Evolutionary conservation across 2,797 vertebrate genomes (phyloP).

Genomic region (Limnodromus scolopaceus): DNA sequence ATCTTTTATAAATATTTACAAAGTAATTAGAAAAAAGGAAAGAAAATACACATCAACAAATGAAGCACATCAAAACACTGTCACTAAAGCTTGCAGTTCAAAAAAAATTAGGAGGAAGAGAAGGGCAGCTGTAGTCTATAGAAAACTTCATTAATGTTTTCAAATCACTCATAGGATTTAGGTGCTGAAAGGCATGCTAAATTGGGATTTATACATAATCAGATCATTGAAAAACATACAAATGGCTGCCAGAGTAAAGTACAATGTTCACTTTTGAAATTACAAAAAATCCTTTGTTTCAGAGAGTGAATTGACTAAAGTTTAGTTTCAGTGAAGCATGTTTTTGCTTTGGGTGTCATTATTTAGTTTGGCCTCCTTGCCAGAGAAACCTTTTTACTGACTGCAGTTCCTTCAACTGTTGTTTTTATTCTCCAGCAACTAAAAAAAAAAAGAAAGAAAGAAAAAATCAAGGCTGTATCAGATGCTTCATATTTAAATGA

Average conservation of each 20-base stretch:
- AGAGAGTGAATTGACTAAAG: conserved; percentile 78
- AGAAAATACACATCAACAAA: conserved; percentile 54
- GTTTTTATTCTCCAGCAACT: conserved; percentile 74
- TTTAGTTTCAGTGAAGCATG: conserved; percentile 81
- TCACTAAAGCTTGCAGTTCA: conserved; percentile 56
- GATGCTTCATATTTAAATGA: conserved; percentile 75
- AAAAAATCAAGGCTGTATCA: conserved; percentile 47
- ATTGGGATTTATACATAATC: conserved; percentile 80
- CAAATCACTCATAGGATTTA: conserved; percentile 77
- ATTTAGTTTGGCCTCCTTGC: conserved; percentile 81
- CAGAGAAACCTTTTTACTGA: conserved; percentile 77
- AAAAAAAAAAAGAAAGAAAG: not conserved
- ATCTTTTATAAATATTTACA: conserved; percentile 68
- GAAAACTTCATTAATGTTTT: conserved; percentile 77
- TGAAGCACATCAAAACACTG: conserved; percentile 66
- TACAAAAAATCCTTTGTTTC: conserved; percentile 84
- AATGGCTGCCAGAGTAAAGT: conserved; percentile 80
- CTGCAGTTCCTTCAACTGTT: conserved; percentile 73
- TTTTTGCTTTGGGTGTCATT: conserved; percentile 86
- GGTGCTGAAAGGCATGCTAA: conserved; percentile 80
- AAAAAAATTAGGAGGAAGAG: conserved; percentile 67
- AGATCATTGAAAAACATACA: conserved; percentile 80
- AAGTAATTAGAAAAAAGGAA: conserved; percentile 39
- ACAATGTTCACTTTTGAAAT: conserved; percentile 84
- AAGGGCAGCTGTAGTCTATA: conserved; percentile 55